Evolutionary conservation across 2,113 vertebrate species (phyloP).

Genomic region (Cyprichromis sp.): DNA sequence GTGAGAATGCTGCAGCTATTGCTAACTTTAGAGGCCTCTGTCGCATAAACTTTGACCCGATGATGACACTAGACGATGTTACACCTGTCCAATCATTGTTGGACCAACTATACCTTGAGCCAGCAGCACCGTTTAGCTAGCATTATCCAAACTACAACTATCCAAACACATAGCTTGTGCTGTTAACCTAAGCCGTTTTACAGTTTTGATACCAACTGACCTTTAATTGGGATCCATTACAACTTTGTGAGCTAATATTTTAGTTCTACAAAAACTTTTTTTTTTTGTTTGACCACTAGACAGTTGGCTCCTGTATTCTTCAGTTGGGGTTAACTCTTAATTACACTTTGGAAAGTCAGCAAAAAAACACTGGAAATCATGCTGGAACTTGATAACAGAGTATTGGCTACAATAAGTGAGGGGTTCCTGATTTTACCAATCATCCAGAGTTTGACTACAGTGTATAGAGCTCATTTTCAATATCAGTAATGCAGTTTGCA

Average conservation of each 20-base stretch:
- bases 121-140: neutral
- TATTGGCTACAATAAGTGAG: neutral
- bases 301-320: neutral
- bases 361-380: neutral
- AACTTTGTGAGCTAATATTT: neutral
- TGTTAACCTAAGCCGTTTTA: neutral
- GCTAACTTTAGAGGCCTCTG: neutral
- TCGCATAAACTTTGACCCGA: neutral
- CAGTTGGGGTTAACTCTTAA: neutral
- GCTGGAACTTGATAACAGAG: constrained; percentile 11
- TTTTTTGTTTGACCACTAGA: neutral
- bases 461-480: neutral
- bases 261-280: neutral
- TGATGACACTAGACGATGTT: neutral
- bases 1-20: neutral
- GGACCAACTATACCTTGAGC: neutral
- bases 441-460: neutral
- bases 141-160: neutral
- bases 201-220: neutral
- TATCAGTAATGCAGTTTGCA: neutral
- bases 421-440: neutral
- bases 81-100: neutral
- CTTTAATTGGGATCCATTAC: neutral
- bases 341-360: neutral
- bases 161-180: neutral